Evolutionary conservation across 2,113 vertebrate species (phyloP), one percentile per base, ranked within the genome.

Genomic region (Equus przewalskii): DNA sequence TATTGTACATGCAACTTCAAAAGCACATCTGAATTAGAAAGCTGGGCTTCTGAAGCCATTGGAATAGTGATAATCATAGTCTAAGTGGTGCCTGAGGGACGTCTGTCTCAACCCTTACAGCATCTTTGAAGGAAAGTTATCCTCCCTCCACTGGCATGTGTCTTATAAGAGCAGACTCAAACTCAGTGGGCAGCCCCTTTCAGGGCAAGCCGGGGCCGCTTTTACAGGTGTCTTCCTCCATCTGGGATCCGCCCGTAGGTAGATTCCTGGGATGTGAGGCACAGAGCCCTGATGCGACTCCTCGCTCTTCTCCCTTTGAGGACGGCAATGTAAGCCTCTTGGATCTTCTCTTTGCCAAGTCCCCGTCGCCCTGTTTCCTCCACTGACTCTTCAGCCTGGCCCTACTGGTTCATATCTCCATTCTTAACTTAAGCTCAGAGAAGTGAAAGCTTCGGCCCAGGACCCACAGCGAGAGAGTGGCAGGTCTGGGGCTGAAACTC

Each of bases 231-330:
- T 9, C 49, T 22, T 3, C 24, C 16, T 46, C 8, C 7, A 0
- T 7, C 26, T 5, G 6, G 21, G 28, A 6, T 2, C 3, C 2
- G 10, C 7, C 33, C 6, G 24, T 6, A 2, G 12, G 1, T 12
- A 1, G 5, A 1, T 18, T 1, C 26, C 26, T 0, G 0, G 51
- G 18, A 19, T 0, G 0, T 4, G 26, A 67, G 64, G 62, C 6
- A 11, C 28, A 0, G 64, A 14, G 13, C 1, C 5, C 19, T 41
- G 13, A 49, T 4, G 9, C 36, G 4, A 5, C 5, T 1, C 0
- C 1, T 7, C 5, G 4, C 1, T 1, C 0, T 0, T 6, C 0
- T 7, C 4, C 19, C 12, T 33, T 0, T 12, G 10, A 10, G 22
- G 2, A 33, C 6, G 7, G 30, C 14, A 0, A 1, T 3, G 4